phyloP scores from a whole-genome alignment of 2,797 vertebrate species.

The Phaenicophaeus curvirostris region DNA sequence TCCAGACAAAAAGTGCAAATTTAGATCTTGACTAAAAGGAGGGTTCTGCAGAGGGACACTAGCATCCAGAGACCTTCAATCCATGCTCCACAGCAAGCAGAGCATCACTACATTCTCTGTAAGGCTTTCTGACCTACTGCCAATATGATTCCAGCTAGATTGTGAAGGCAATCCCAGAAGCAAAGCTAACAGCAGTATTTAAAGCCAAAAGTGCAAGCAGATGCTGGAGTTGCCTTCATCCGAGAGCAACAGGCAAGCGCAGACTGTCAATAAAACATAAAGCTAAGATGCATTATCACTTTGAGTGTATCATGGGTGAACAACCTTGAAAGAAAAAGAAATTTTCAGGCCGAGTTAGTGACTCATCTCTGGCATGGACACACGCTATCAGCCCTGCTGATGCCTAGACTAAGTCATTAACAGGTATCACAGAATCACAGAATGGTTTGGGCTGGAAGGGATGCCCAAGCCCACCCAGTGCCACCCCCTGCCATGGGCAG shows the following conservation, averaged over 20 bases:
- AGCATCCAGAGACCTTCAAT: not conserved
- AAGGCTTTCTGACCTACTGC: not conserved
- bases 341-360: not conserved
- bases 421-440: not conserved
- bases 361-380: not conserved
- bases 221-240: not conserved
- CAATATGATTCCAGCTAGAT: not conserved
- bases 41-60: not conserved
- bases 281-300: slow-evolving; percentile 12
- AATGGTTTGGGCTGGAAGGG: too few relatives aligned
- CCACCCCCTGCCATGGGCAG: too few relatives aligned
- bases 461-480: too few relatives aligned
- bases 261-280: not conserved
- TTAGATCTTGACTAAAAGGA: not conserved
- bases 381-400: not conserved
- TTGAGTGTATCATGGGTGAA: not conserved
- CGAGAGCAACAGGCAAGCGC: not conserved
- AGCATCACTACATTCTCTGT: not conserved
- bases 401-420: not conserved
- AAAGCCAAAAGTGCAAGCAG: not conserved
- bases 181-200: not conserved
- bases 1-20: not conserved
- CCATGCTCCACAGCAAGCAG: not conserved
- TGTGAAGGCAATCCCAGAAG: not conserved
- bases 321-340: not conserved